Base-by-base conservation (phyloP, 2,113 vertebrate genomes). In the Holacanthus passer region DNA sequence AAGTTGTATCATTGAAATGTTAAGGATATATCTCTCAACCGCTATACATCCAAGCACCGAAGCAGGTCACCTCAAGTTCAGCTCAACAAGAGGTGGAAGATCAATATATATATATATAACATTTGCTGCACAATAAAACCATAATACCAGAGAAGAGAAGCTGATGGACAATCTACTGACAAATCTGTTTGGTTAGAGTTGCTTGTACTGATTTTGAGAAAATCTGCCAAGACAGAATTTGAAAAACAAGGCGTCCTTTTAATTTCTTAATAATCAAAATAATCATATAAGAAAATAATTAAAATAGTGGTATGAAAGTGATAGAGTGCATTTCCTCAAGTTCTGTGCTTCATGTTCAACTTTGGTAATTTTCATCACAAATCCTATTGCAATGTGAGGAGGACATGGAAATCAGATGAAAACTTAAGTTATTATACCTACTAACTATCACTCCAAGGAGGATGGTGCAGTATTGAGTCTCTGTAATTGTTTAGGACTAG, bases 71-170 rank as follows among this genome's bases (percentile, higher is more conserved):
- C 94, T 95, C 96, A 96, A 97, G 97, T 98, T 98, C 96, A 97
- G 96, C 95, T 88, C 95, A 94, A 94, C 92, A 4, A 79, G 47
- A 83, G 77, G 81, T 89, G 94, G 93, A 94, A 94, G 97, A 98
- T 98, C 96, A 96, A 97, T 97, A 97, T n/a, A n/a, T n/a, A n/a
- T n/a, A n/a, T n/a, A n/a, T n/a, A n/a, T 91, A 94, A 96, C 95
- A 96, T 96, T 96, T 96, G 95, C 95, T 94, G 94, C 96, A 96
- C 96, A 96, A 97, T 97, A 96, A 97, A 97, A 88, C 93, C 94
- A 96, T 94, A 94, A 96, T 95, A 95, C 96, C 94, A 96, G 63
- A 14, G 94, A 96, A 94, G 95, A 95, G 94, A 95, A 95, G 96
- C 95, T 95, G 95, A 96, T 95, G 94, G 96, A 96, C 95, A 96